These are phyloP conservation scores for Botia kubotai DNA, from an alignment of 2,797 vertebrate genomes.

Conservation along the genomic window DNA sequence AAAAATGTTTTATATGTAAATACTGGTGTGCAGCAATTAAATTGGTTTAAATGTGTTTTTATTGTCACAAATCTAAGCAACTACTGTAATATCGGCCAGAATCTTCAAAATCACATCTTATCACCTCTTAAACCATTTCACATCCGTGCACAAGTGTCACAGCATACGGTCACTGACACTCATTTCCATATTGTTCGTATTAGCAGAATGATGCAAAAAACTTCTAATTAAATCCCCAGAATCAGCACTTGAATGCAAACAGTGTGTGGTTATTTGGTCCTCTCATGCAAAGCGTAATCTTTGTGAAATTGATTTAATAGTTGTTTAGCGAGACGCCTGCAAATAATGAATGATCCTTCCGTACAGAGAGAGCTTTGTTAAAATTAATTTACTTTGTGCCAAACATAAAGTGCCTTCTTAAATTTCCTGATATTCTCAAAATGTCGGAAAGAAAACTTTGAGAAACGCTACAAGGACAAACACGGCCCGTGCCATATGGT, in stretches of 20 bases:
- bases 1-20: neutral
- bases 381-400: conserved; percentile 61
- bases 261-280: conserved; percentile 59
- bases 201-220: conserved; percentile 79
- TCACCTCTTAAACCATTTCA: conserved; percentile 50
- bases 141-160: conserved; percentile 15
- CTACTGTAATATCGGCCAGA: neutral
- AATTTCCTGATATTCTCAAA: conserved; percentile 38
- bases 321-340: conserved; percentile 67
- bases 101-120: conserved; percentile 15
- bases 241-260: conserved; percentile 75
- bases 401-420: conserved; percentile 48
- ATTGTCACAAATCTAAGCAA: neutral
- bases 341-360: conserved; percentile 64
- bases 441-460: neutral
- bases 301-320: conserved; percentile 69
- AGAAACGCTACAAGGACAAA: conserved; percentile 35
- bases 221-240: conserved; percentile 78
- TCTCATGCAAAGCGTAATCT: conserved; percentile 62
- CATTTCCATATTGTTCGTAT: conserved; percentile 79
- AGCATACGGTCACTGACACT: conserved; percentile 50
- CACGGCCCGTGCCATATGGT: conserved; percentile 41
- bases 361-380: conserved; percentile 57
- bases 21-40: neutral
- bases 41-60: neutral